Conservation (phyloP, 2,888 invertebrate genomes). For the Stenichneumon culpator region DNA sequence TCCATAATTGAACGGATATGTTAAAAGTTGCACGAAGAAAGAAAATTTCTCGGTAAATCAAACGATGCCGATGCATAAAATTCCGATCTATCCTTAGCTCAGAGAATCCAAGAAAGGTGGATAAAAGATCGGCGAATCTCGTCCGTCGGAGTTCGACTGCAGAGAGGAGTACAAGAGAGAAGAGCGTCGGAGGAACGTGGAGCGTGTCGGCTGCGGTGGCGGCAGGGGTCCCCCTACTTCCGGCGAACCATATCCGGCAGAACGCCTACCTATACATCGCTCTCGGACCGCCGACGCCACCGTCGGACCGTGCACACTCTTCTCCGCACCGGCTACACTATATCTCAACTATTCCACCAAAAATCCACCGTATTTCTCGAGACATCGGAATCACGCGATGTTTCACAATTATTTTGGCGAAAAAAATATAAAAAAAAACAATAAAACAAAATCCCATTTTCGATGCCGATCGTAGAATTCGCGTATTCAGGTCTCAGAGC, state of each 20-base stretch:
- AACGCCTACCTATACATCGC: slow-evolving; percentile 78
- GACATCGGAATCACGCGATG: slow-evolving; percentile 1
- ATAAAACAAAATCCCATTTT: slow-evolving; percentile 14
- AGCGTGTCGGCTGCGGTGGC: slow-evolving; percentile 83
- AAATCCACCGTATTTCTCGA: slow-evolving; percentile 7
- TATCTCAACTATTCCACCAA: background rate
- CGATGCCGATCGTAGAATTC: slow-evolving; percentile 37
- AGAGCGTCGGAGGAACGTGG: slow-evolving; percentile 76
- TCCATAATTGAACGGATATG: background rate
- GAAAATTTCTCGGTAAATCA: background rate
- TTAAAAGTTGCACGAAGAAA: background rate
- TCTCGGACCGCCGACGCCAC: slow-evolving; percentile 67
- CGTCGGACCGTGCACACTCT: slow-evolving; percentile 78
- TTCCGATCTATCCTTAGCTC: background rate
- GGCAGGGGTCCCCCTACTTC: slow-evolving; percentile 84
- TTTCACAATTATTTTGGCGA: slow-evolving; percentile 7
- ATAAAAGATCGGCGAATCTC: slow-evolving; percentile 76
- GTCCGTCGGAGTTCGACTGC: slow-evolving; percentile 68
- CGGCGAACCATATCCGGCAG: slow-evolving; percentile 84
- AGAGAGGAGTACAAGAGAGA: slow-evolving; percentile 12
- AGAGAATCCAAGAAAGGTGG: slow-evolving; percentile 52
- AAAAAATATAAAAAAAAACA: background rate
- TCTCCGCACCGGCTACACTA: slow-evolving; percentile 56
- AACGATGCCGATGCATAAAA: slow-evolving; percentile 2
- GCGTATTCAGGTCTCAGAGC: slow-evolving; percentile 53